Evolutionary conservation across 2,888 invertebrate genomes (phyloP).

Genomic region (Lathronympha strigana): DNA sequence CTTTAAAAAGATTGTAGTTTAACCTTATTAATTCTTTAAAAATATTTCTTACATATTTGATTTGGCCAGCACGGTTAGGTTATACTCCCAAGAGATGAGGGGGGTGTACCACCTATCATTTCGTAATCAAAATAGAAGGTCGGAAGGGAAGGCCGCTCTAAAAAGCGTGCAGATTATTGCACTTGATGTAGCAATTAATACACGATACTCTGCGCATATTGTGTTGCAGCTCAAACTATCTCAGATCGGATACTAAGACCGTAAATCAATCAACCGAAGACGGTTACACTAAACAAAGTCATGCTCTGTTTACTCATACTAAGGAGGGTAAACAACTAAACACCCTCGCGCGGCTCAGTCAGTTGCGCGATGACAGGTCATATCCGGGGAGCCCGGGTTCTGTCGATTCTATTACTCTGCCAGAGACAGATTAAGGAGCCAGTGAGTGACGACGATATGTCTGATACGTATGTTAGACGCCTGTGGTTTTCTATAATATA

Average conservation of each 20-base stretch:
- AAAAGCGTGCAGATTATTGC: too few species aligned
- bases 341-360: slow-evolving; percentile 65
- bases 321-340: slow-evolving; percentile 61
- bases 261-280: slow-evolving; percentile 51
- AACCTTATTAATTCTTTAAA: not conserved
- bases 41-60: too few species aligned
- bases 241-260: slow-evolving; percentile 42
- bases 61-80: too few species aligned
- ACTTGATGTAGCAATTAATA: not conserved
- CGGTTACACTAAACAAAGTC: slow-evolving; percentile 53
- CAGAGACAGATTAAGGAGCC: slow-evolving; percentile 69
- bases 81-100: too few species aligned
- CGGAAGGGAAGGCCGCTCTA: too few species aligned
- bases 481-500: slow-evolving; percentile 9
- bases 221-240: slow-evolving; percentile 28
- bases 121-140: too few species aligned
- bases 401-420: slow-evolving; percentile 78
- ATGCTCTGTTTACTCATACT: slow-evolving; percentile 67
- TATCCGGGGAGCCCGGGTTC: slow-evolving; percentile 68
- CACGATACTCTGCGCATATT: slow-evolving; percentile 2
- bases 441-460: slow-evolving; percentile 54
- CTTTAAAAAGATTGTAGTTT: not conserved
- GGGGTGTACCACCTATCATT: too few species aligned
- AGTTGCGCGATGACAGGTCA: slow-evolving; percentile 74
- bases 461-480: slow-evolving; percentile 47